Evolutionary conservation across 2,888 invertebrate species (phyloP), one percentile per base, ranked within the genome.

Genomic region (Scaptomyza flava): DNA sequence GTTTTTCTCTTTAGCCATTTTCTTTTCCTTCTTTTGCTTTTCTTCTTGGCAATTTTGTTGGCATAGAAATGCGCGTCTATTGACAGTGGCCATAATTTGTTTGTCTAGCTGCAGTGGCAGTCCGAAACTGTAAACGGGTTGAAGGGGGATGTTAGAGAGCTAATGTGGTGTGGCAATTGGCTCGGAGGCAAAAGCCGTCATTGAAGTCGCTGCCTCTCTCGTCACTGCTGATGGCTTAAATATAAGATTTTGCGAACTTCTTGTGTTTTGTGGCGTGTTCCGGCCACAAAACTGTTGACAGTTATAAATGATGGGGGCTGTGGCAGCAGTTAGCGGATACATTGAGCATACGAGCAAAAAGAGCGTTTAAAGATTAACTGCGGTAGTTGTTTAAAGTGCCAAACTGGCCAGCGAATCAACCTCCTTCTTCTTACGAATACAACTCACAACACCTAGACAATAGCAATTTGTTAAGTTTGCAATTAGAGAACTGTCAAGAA

Each of bases 1-100:
- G 68, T 62, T 56, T 57, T 62, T 51, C 31, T 48, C 6, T 36
- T 41, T 33, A 6, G 57, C 36, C 53, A 14, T 47, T 50, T 69
- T 43, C 31, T 47, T 68, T 30, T 7, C 38, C 45, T 17, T 50
- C 51, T 48, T 23, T 45, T 30, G 36, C 36, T 54, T 41, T 43
- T 43, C 64, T 67, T 62, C 61, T 63, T 70, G 50, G 75, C 84
- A 67, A 83, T 78, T 81, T 84, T 77, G 70, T 71, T 79, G 85
- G 79, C 74, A 75, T 72, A 62, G 77, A 84, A 81, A 85, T 79
- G 76, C 87, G 71, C 71, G 75, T 81, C 89, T 81, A 84, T 90
- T 88, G 87, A 89, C 90, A 82, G 89, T 79, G 76, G 73, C 89
- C 79, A 88, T 88, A 88, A 88, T 88, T 88, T 87, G 89, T 82